phyloP scores from a whole-genome alignment of 2,113 vertebrate species.

The Rana temporaria region DNA sequence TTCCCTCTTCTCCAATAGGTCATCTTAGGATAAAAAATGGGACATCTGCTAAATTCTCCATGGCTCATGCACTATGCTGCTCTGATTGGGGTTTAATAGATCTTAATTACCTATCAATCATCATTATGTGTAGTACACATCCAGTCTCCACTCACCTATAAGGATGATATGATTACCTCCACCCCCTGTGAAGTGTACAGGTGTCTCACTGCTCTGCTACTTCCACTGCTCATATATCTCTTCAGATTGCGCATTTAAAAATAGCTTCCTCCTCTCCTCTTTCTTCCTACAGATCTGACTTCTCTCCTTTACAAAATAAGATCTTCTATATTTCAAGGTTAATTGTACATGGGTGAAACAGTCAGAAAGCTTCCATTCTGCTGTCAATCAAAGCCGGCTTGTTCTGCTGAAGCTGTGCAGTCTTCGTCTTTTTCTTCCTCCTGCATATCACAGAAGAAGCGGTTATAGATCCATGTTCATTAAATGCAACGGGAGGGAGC shows the following conservation, averaged over 20 bases:
- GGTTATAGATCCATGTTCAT: background rate
- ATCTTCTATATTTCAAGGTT: background rate
- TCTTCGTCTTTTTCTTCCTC: background rate
- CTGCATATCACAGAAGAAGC: background rate
- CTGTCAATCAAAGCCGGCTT: background rate
- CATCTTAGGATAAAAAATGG: too few species aligned
- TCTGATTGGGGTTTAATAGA: too few species aligned
- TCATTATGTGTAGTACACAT: too few species aligned
- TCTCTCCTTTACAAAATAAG: background rate
- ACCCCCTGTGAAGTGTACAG: background rate
- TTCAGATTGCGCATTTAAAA: background rate
- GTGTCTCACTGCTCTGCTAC: background rate
- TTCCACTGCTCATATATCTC: background rate
- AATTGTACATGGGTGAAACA: background rate
- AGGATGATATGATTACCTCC: too few species aligned
- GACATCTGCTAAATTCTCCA: too few species aligned
- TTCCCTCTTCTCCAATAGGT: too few species aligned
- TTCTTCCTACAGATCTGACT: background rate
- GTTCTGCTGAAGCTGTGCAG: background rate
- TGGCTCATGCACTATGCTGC: too few species aligned
- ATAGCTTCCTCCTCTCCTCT: background rate
- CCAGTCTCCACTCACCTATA: too few species aligned
- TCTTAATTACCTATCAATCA: too few species aligned
- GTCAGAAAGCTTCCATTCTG: background rate
- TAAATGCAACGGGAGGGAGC: conserved; percentile 6